Conservation (phyloP, 2,888 invertebrate species). For the Lysandra bellargus region DNA sequence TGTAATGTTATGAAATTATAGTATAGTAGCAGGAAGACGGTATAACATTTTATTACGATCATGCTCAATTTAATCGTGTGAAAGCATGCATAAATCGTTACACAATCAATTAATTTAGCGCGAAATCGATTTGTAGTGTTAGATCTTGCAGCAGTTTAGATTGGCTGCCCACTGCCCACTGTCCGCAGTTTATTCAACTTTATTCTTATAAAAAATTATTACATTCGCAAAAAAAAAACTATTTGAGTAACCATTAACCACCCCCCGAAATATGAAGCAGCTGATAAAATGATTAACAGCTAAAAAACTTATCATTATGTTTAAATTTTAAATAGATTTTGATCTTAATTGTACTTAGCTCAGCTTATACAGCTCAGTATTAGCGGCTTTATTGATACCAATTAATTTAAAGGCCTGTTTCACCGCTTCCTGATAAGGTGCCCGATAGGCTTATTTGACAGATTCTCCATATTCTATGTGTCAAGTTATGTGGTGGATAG, state of each 20-base stretch:
- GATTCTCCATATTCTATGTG: no score
- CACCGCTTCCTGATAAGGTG: no score
- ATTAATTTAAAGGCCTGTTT: no score
- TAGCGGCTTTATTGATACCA: no score
- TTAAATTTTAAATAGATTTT: no score
- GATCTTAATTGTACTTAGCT: no score
- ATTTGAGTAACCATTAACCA: no score
- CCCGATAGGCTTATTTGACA: no score
- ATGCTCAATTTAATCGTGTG: neutral
- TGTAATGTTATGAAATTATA: neutral
- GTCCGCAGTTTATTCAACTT: neutral
- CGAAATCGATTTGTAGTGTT: slow-evolving; percentile 1
- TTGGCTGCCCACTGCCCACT: neutral
- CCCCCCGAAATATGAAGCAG: neutral
- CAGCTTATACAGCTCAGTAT: no score
- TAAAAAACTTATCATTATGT: no score
- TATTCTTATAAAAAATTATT: neutral
- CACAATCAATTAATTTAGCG: slow-evolving; percentile 12
- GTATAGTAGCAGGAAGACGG: slow-evolving; percentile 1
- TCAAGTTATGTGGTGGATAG: no score
- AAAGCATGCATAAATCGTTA: slow-evolving; percentile 20
- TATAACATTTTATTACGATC: slow-evolving; percentile 8
- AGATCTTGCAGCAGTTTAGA: neutral
- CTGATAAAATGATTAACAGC: no score
- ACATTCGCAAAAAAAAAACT: neutral